A percentile compares a stretch with the other conserved stretches of the same genome.
Evolutionary conservation across 2,888 invertebrate species (phyloP).

Genomic region (Lottia gigantea): DNA sequence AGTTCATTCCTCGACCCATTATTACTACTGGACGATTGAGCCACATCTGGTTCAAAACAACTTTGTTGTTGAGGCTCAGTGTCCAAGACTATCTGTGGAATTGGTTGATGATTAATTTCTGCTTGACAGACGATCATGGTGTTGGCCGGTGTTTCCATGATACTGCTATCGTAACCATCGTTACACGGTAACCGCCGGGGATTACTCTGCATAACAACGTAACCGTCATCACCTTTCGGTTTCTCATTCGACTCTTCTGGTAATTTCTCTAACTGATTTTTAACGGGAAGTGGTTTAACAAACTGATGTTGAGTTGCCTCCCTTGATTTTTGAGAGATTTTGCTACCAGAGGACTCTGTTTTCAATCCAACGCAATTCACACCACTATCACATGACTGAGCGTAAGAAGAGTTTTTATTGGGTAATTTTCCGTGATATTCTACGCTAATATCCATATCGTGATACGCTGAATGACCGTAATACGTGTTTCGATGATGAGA

Average conservation of each 20-base stretch:
- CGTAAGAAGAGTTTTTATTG: constrained; percentile 48
- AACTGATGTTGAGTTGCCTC: constrained; percentile 1
- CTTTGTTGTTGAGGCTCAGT: constrained; percentile 18
- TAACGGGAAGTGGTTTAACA: background rate
- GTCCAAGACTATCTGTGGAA: constrained; percentile 24
- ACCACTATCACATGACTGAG: constrained; percentile 60
- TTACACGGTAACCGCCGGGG: constrained; percentile 2
- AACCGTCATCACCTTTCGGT: constrained; percentile 5
- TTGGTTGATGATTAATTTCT: constrained; percentile 25
- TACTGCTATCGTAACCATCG: constrained; percentile 6
- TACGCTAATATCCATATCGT: constrained; percentile 49
- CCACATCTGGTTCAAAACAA: constrained; percentile 17
- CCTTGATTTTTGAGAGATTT: constrained; percentile 17
- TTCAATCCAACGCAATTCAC: constrained; percentile 62
- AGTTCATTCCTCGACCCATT: constrained; percentile 23
- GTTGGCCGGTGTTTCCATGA: background rate
- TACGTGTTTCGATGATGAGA: constrained; percentile 36
- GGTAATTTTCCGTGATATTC: constrained; percentile 58
- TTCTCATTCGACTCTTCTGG: constrained; percentile 4
- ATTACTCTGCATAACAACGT: background rate
- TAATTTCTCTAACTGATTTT: constrained; percentile 15
- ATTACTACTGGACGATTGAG: constrained; percentile 20
- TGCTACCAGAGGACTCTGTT: constrained; percentile 2
- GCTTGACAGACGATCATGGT: constrained; percentile 24
- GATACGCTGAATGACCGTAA: constrained; percentile 27